Conservation (phyloP, 2,113 vertebrate genomes). For the Elachura formosa region DNA sequence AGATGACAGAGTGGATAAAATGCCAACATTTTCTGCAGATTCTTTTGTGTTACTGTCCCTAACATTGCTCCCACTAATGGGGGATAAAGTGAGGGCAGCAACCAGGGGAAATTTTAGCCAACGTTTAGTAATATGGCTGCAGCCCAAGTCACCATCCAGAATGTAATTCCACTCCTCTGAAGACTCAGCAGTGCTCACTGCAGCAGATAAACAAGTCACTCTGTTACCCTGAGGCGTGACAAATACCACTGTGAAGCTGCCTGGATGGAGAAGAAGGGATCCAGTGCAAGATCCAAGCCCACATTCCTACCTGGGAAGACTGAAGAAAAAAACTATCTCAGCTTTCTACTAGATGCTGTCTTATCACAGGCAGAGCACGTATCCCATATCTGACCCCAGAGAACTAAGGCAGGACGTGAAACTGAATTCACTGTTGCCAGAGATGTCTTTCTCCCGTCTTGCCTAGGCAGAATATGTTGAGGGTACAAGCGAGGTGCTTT, state of each 20-base stretch:
- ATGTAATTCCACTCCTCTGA: constrained; percentile 58
- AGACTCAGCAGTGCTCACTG: constrained; percentile 22
- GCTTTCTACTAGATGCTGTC: not conserved
- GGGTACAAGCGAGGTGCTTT: not conserved
- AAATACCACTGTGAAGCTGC: not conserved
- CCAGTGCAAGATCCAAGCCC: not conserved
- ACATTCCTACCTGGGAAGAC: not conserved
- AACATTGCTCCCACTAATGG: not conserved
- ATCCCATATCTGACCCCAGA: not conserved
- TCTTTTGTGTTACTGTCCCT: not conserved
- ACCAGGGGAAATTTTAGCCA: constrained; percentile 9
- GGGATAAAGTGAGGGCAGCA: not conserved
- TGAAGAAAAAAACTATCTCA: not conserved
- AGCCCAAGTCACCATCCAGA: not conserved
- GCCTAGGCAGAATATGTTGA: not conserved
- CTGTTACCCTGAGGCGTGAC: constrained; percentile 12
- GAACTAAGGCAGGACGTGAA: not conserved
- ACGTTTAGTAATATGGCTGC: not conserved
- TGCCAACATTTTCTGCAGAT: not conserved
- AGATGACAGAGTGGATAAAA: not conserved
- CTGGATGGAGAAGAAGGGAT: not conserved
- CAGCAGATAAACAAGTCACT: constrained; percentile 42
- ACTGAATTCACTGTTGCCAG: not conserved
- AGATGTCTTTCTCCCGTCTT: not conserved
- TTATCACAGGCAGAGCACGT: not conserved